A percentile compares a stretch with the other conserved stretches of the same genome.
Conservation (phyloP, 2,113 vertebrate genomes). For the Myrmecophaga tridactyla region DNA sequence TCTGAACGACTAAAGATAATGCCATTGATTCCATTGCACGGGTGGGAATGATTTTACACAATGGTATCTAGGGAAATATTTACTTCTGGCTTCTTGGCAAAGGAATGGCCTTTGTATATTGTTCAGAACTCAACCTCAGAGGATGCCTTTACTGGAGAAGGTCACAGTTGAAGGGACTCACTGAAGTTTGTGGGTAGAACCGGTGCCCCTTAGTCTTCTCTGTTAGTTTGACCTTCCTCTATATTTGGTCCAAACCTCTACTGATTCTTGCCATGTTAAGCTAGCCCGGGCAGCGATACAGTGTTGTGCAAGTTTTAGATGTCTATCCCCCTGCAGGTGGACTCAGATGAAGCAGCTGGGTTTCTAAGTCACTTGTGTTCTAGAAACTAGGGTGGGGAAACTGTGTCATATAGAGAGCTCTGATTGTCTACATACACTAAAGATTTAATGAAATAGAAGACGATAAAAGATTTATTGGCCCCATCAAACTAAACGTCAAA, state of each 20-base stretch:
- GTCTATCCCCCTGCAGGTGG: background rate
- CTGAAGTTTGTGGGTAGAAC: fast-evolving
- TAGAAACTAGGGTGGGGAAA: background rate
- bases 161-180: background rate
- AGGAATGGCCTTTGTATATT: background rate
- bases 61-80: background rate
- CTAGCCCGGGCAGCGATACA: background rate
- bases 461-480: background rate
- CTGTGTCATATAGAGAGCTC: background rate
- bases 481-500: background rate
- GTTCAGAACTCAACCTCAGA: background rate
- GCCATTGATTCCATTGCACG: background rate
- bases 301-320: background rate
- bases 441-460: background rate
- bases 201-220: background rate
- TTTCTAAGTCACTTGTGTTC: background rate
- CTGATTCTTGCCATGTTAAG: background rate
- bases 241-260: background rate
- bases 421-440: background rate
- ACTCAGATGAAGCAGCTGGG: background rate
- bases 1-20: background rate
- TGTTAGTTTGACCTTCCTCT: background rate
- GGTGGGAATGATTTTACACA: background rate
- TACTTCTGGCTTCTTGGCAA: background rate
- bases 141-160: background rate